Percentiles rank a stretch among this genome's conserved stretches.
Evolutionary conservation across 2,113 vertebrate species (phyloP).

Genomic region (Sander vitreus): DNA sequence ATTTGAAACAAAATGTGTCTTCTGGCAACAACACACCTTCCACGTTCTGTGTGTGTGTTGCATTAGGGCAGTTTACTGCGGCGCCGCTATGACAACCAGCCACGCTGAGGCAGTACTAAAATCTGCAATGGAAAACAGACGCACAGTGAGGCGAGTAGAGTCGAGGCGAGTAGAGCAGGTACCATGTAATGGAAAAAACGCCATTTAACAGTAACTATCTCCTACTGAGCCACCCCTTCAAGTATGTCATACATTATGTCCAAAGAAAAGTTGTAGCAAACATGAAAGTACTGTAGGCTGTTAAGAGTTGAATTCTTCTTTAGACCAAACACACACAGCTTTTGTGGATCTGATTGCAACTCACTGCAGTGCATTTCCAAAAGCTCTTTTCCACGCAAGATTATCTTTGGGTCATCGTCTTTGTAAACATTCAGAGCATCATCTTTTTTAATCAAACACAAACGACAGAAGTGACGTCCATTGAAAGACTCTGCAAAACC

Average conservation of each 20-base stretch:
- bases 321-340: constrained; percentile 23
- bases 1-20: no score
- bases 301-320: constrained; percentile 43
- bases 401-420: constrained; percentile 37
- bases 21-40: no score
- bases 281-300: constrained; percentile 49
- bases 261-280: constrained; percentile 42
- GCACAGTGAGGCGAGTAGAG: no score
- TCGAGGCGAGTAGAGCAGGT: no score
- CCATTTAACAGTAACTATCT: no score
- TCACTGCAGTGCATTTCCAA: constrained; percentile 32
- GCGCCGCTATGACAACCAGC: no score
- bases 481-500: constrained; percentile 57
- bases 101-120: no score
- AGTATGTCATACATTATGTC: constrained; percentile 58
- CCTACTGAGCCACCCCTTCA: constrained; percentile 46
- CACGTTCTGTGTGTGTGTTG: no score
- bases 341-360: constrained; percentile 44
- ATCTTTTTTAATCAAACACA: constrained; percentile 53
- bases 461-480: constrained; percentile 50
- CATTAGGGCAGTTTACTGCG: no score
- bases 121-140: no score
- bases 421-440: constrained; percentile 29
- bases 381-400: not conserved
- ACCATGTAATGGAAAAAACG: no score